These are phyloP conservation scores for Jacana jacana DNA, from an alignment of 2,113 vertebrate genomes.

Conservation along the genomic window DNA sequence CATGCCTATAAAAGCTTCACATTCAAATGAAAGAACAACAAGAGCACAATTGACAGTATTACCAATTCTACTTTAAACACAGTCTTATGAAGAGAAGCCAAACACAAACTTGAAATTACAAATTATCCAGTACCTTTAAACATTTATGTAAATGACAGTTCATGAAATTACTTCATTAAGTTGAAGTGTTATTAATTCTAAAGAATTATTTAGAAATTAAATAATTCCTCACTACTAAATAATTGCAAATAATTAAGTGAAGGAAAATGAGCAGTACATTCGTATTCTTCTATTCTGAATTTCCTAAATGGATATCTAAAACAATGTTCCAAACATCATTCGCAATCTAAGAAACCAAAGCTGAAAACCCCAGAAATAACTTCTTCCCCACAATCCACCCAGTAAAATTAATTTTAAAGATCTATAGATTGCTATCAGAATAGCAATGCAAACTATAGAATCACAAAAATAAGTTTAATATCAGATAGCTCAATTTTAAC, in stretches of 20 bases:
- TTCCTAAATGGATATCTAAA: background rate
- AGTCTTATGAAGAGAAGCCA: background rate
- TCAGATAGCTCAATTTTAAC: background rate
- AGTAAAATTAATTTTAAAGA: background rate
- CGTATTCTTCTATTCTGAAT: background rate
- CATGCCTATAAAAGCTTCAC: background rate
- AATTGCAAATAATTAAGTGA: background rate
- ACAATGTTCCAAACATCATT: background rate
- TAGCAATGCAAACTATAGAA: background rate
- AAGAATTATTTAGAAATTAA: background rate
- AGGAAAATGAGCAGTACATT: background rate
- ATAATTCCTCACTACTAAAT: background rate
- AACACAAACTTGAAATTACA: background rate
- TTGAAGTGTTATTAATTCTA: background rate
- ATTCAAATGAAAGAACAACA: background rate
- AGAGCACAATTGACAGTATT: background rate
- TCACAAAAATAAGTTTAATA: background rate
- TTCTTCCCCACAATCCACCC: background rate
- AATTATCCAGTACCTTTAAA: background rate
- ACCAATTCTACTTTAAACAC: background rate
- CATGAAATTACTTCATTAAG: background rate
- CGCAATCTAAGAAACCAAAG: background rate
- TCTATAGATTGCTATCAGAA: background rate
- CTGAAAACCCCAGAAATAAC: background rate
- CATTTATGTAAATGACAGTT: background rate